These are phyloP conservation scores for Psilanteris sp. DNA, from an alignment of 1,140 invertebrate genomes.

Conservation along the genomic window DNA sequence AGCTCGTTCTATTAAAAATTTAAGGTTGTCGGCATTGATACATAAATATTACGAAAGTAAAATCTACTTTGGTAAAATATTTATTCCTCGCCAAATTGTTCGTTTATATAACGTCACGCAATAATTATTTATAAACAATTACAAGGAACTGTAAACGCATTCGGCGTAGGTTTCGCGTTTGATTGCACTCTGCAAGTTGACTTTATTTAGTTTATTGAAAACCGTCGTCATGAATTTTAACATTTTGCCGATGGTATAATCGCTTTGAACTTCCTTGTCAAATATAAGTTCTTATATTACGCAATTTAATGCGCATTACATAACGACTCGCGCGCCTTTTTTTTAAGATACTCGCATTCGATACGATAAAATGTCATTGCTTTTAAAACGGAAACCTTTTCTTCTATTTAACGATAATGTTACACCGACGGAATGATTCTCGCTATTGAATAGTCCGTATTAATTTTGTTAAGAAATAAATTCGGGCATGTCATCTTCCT, in stretches of 20 bases:
- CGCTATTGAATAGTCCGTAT: too few species aligned
- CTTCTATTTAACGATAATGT: neutral
- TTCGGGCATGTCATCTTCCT: too few species aligned
- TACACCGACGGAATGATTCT: too few species aligned
- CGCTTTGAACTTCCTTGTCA: neutral
- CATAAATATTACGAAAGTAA: too few species aligned
- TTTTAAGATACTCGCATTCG: slow-evolving; percentile 9
- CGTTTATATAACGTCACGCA: too few species aligned
- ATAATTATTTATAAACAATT: too few species aligned
- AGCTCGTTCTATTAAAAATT: too few species aligned
- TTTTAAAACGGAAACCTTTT: slow-evolving; percentile 24
- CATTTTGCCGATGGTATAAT: neutral
- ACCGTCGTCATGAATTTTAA: neutral
- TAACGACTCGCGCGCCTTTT: slow-evolving; percentile 7
- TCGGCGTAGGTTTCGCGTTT: neutral
- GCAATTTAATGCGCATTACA: neutral
- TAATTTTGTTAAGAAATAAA: too few species aligned
- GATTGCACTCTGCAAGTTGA: neutral
- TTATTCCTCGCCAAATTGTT: too few species aligned
- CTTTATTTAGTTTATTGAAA: neutral
- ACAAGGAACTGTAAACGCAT: too few species aligned
- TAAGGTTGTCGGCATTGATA: too few species aligned
- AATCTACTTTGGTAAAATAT: too few species aligned
- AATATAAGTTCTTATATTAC: neutral
- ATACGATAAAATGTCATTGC: slow-evolving; percentile 12